Conservation (phyloP, 2,888 invertebrate species). For the Chrysolina americana region DNA sequence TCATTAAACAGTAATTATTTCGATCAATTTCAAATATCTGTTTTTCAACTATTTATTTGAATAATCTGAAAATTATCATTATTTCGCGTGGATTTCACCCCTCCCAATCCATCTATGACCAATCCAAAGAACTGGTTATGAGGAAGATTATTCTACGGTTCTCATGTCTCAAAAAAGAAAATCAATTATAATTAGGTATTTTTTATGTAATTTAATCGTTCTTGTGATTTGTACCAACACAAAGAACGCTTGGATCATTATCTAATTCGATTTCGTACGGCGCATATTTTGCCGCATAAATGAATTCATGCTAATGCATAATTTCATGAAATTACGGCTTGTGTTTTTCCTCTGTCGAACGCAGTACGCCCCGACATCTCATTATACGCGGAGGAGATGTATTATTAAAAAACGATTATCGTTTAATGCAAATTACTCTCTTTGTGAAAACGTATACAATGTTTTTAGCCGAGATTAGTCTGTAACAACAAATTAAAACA, state of each 20-base stretch:
- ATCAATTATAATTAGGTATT: neutral
- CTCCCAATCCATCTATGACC: too few species aligned
- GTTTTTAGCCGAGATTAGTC: neutral
- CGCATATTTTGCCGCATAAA: constrained; percentile 22
- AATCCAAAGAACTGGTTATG: too few species aligned
- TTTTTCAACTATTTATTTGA: too few species aligned
- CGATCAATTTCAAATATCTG: too few species aligned
- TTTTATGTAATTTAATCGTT: neutral
- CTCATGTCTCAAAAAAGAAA: neutral
- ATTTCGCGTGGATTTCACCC: too few species aligned
- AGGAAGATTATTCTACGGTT: neutral
- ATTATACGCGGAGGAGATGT: constrained; percentile 19
- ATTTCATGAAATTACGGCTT: constrained; percentile 14
- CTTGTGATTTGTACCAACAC: constrained; percentile 13
- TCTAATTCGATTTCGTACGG: constrained; percentile 19
- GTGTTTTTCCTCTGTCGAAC: constrained; percentile 11
- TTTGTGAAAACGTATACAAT: constrained; percentile 1
- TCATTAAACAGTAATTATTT: too few species aligned
- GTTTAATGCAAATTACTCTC: constrained; percentile 18
- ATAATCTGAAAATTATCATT: too few species aligned
- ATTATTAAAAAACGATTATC: constrained; percentile 23
- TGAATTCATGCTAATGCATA: constrained; percentile 20
- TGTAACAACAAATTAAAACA: neutral
- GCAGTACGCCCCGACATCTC: constrained; percentile 19
- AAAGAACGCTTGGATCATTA: constrained; percentile 17